These are phyloP conservation scores for Taenaris catops DNA, from an alignment of 2,888 invertebrate species.

Conservation along the genomic window DNA sequence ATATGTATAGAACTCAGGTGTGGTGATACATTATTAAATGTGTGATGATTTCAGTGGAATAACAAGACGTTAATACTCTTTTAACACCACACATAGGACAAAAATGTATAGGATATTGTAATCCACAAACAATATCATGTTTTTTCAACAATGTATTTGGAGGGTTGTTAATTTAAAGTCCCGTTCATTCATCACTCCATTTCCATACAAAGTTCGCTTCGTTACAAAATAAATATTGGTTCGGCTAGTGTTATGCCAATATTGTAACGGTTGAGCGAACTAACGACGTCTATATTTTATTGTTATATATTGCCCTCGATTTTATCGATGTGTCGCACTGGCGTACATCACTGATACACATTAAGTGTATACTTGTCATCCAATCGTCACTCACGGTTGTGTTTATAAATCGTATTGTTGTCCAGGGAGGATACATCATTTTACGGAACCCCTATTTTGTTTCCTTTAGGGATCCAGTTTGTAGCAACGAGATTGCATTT, in stretches of 20 bases:
- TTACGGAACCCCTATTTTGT: conserved; percentile 30
- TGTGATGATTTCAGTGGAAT: too few relatives aligned
- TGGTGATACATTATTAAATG: too few relatives aligned
- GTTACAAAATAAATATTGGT: conserved; percentile 11
- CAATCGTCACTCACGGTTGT: conserved; percentile 34
- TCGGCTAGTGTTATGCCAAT: conserved; percentile 8
- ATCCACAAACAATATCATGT: too few relatives aligned
- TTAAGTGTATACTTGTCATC: too few relatives aligned
- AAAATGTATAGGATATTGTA: too few relatives aligned
- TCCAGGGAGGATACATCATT: conserved; percentile 45
- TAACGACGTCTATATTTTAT: conserved; percentile 11
- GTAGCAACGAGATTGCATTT: conserved; percentile 32
- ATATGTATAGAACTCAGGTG: too few relatives aligned
- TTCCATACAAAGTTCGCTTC: conserved; percentile 5
- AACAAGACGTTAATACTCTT: too few relatives aligned
- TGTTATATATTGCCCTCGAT: conserved; percentile 6
- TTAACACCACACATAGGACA: too few relatives aligned
- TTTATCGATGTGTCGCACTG: conserved; percentile 31
- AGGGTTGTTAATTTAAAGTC: too few relatives aligned
- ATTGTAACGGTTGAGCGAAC: conserved; percentile 6
- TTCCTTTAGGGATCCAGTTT: conserved; percentile 32
- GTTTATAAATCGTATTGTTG: conserved; percentile 44
- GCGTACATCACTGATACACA: conserved; percentile 34
- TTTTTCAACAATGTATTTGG: too few relatives aligned
- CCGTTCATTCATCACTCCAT: conserved; percentile 3